phyloP scores from a whole-genome alignment of 37 sponge, comb jelly and placozoan genomes.

The Ephydatia muelleri region DNA sequence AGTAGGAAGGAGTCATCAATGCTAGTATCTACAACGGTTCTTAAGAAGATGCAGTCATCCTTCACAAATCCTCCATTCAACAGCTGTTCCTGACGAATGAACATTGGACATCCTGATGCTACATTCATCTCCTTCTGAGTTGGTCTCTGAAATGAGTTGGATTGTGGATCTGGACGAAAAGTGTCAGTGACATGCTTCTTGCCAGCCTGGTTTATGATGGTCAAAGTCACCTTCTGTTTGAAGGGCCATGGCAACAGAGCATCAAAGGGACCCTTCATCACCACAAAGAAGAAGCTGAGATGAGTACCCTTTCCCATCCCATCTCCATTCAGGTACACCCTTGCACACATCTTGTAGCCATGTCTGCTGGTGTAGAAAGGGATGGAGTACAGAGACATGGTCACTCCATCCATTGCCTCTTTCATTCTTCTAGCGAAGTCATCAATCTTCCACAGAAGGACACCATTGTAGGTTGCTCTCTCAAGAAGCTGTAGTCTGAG shows the following conservation, averaged over 20 bases:
- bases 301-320: constrained; percentile 72
- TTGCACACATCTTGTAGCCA: constrained; percentile 83
- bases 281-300: constrained; percentile 77
- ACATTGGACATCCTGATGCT: too few relatives aligned
- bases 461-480: constrained; percentile 63
- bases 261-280: constrained; percentile 73
- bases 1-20: too few relatives aligned
- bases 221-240: constrained; percentile 71
- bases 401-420: constrained; percentile 69
- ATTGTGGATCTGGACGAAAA: constrained; percentile 67
- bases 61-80: too few relatives aligned
- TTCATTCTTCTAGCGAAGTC: constrained; percentile 44
- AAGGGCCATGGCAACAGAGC: constrained; percentile 77
- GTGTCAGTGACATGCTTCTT: constrained; percentile 54
- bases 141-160: too few relatives aligned
- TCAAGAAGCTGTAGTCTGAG: constrained; percentile 72
- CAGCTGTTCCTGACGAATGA: too few relatives aligned
- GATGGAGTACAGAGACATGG: constrained; percentile 71
- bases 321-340: constrained; percentile 76
- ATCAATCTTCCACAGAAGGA: constrained; percentile 76
- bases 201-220: constrained; percentile 62
- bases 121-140: too few relatives aligned
- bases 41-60: too few relatives aligned
- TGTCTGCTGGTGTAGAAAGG: constrained; percentile 70
- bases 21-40: too few relatives aligned